These are phyloP conservation scores for Harpagifer antarcticus DNA, from an alignment of 2,797 vertebrate genomes.

Conservation along the genomic window DNA sequence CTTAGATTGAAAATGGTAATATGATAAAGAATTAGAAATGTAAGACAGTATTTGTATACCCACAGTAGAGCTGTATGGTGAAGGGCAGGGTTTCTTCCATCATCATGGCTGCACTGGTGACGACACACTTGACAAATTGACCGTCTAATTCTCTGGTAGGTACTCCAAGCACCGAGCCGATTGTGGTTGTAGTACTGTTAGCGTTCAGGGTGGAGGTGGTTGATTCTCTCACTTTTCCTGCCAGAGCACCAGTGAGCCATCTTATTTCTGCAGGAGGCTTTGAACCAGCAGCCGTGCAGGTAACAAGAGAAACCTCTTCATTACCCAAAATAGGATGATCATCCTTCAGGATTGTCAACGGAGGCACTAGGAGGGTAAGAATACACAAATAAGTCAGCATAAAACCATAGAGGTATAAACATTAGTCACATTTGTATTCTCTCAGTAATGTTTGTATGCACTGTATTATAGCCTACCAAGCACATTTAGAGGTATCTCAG, in stretches of 20 bases:
- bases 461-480: conserved; percentile 43
- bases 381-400: conserved; percentile 6
- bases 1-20: not conserved
- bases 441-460: too few species aligned
- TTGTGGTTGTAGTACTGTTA: conserved; percentile 57
- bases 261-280: conserved; percentile 58
- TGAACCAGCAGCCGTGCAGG: conserved; percentile 60
- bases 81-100: conserved; percentile 8
- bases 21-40: not conserved
- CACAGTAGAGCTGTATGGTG: conserved; percentile 70
- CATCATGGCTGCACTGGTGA: conserved; percentile 19
- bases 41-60: conserved; percentile 28
- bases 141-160: conserved; percentile 53
- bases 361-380: conserved; percentile 61
- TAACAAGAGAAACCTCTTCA: conserved; percentile 39
- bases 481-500: conserved; percentile 26
- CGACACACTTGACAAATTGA: conserved; percentile 54
- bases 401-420: not conserved
- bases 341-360: conserved; percentile 23
- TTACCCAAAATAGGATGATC: conserved; percentile 15
- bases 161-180: conserved; percentile 53
- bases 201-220: not conserved
- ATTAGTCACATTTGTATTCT: too few species aligned
- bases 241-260: conserved; percentile 51
- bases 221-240: not conserved